These are phyloP conservation scores for Galerucella nymphaeae DNA, from an alignment of 2,888 invertebrate species.

Conservation along the genomic window DNA sequence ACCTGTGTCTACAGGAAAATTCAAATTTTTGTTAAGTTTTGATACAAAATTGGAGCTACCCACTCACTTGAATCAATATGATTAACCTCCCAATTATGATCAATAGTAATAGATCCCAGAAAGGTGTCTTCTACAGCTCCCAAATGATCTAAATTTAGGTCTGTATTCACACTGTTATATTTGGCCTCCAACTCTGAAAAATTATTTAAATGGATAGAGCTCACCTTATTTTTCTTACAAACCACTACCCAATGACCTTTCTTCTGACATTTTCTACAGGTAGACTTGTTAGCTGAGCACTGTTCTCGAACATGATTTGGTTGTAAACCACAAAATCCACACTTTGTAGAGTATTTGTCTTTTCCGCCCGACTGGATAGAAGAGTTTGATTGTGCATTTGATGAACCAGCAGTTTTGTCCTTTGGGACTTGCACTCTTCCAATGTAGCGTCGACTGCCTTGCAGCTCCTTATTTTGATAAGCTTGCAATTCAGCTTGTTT, in stretches of 20 bases:
- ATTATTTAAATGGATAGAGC: constrained; percentile 23
- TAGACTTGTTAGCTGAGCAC: neutral
- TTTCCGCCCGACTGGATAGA: neutral
- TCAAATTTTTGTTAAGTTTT: no score
- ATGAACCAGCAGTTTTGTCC: no score
- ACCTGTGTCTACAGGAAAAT: no score
- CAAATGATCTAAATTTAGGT: no score
- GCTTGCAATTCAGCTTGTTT: constrained; percentile 40
- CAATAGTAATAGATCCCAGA: constrained; percentile 17
- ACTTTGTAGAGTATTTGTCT: no score
- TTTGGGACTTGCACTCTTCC: no score
- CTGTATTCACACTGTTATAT: constrained; percentile 17
- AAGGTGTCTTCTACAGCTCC: constrained; percentile 14
- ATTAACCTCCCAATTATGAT: constrained; percentile 22
- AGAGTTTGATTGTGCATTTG: constrained; percentile 13
- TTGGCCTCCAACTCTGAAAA: neutral
- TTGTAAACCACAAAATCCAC: no score
- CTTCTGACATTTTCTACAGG: neutral
- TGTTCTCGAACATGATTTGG: no score
- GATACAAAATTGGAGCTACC: no score
- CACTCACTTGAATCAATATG: constrained; percentile 28
- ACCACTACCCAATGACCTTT: no score
- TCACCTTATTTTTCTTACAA: no score
- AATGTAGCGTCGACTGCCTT: no score
- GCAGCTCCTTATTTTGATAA: constrained; percentile 16